Percentiles rank a stretch among this genome's conserved stretches.
These are phyloP conservation scores for Beris morrisii DNA, from an alignment of 2,888 invertebrate species.

Conservation along the genomic window DNA sequence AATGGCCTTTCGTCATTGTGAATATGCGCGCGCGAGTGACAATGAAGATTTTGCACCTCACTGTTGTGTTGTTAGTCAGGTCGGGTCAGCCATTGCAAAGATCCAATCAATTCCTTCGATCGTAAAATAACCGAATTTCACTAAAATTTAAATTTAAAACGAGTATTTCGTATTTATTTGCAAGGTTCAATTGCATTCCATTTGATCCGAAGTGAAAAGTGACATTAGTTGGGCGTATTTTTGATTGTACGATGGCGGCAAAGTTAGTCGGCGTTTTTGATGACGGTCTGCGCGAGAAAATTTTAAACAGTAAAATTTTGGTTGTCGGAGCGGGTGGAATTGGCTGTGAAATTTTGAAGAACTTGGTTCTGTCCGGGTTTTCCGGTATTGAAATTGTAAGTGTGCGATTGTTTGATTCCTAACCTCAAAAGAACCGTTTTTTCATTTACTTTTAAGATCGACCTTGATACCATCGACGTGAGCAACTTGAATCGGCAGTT, in stretches of 20 bases:
- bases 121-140: no score
- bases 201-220: no score
- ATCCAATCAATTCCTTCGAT: no score
- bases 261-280: slow-evolving; percentile 68
- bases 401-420: slow-evolving; percentile 41
- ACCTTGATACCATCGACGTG: slow-evolving; percentile 98
- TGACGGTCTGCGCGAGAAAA: slow-evolving; percentile 65
- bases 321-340: slow-evolving; percentile 98
- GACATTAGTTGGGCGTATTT: no score
- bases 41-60: no score
- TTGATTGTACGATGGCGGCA: slow-evolving; percentile 62
- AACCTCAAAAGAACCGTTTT: background rate
- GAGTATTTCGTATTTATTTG: no score
- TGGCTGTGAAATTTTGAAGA: slow-evolving; percentile 97
- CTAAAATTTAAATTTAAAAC: no score
- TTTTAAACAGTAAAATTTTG: slow-evolving; percentile 73
- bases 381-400: slow-evolving; percentile 90
- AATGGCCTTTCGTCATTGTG: no score
- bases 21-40: no score
- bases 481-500: slow-evolving; percentile 99
- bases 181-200: no score
- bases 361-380: slow-evolving; percentile 93
- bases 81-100: no score
- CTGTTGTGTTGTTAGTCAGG: no score
- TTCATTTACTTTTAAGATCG: slow-evolving; percentile 73